Evolutionary conservation across 23 tunicate genomes (phyloP).

Genomic region (Botrylloides violaceus): DNA sequence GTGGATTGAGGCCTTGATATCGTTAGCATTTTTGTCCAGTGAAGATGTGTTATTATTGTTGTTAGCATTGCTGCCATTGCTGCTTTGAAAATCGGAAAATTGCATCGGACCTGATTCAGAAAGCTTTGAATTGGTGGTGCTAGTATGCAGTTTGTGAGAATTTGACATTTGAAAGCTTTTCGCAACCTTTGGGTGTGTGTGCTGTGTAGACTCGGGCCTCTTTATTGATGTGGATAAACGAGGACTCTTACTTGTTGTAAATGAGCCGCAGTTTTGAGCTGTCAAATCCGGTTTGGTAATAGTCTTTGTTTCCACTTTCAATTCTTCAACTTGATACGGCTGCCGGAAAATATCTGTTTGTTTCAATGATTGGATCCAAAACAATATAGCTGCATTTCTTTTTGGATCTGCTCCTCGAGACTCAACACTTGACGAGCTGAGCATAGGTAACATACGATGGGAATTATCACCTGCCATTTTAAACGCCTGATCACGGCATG

Average conservation of each 20-base stretch:
- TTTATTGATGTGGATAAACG: not conserved
- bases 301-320: not conserved
- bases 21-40: not conserved
- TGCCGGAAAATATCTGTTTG: slow-evolving; percentile 5
- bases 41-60: not conserved
- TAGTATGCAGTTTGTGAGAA: not conserved
- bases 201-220: not conserved
- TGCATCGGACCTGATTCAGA: not conserved
- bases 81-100: not conserved
- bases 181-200: not conserved
- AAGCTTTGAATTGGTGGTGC: not conserved
- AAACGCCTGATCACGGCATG: slow-evolving; percentile 9
- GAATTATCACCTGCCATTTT: not conserved
- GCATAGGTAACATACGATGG: not conserved
- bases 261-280: not conserved
- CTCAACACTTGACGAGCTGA: not conserved
- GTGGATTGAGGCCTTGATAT: not conserved
- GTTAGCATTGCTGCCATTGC: not conserved
- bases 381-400: slow-evolving; percentile 4
- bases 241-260: not conserved
- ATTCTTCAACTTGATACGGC: not conserved
- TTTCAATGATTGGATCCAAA: slow-evolving; percentile 10
- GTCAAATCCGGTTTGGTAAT: not conserved
- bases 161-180: not conserved
- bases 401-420: not conserved